phyloP scores from a whole-genome alignment of 2,113 vertebrate genomes.

The Probosciger aterrimus region DNA sequence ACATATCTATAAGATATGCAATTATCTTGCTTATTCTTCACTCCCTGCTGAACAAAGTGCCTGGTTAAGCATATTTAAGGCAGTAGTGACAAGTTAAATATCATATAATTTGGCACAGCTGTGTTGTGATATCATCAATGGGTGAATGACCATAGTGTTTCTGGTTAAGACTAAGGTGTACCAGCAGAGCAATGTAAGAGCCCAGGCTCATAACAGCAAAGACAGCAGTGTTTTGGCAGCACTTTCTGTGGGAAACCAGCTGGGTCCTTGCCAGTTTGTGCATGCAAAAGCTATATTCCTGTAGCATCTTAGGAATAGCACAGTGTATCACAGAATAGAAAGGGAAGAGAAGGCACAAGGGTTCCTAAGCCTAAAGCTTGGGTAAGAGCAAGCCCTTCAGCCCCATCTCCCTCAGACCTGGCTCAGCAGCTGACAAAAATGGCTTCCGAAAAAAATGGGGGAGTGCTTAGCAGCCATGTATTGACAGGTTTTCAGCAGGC shows the following conservation, averaged over 20 bases:
- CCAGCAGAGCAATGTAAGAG: neutral
- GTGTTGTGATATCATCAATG: neutral
- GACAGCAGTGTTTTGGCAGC: neutral
- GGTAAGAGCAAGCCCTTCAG: neutral
- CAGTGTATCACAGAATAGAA: neutral
- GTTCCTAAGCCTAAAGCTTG: neutral
- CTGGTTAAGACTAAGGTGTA: neutral
- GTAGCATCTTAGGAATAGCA: neutral
- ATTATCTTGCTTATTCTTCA: neutral
- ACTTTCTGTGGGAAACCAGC: neutral
- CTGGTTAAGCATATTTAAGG: neutral
- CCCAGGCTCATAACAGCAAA: neutral
- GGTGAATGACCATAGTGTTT: neutral
- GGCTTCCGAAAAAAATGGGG: neutral
- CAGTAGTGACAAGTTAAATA: neutral
- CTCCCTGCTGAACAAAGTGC: neutral
- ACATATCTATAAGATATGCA: neutral
- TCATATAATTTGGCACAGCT: neutral
- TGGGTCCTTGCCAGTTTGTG: neutral
- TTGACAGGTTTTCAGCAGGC: neutral
- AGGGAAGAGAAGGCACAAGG: neutral
- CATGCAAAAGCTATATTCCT: neutral
- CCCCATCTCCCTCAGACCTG: accelerated
- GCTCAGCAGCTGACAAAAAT: neutral
- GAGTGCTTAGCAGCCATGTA: neutral